Evolutionary conservation across 2,797 vertebrate species (phyloP), one percentile per base, ranked within the genome.

Genomic region (Chelonia mydas): DNA sequence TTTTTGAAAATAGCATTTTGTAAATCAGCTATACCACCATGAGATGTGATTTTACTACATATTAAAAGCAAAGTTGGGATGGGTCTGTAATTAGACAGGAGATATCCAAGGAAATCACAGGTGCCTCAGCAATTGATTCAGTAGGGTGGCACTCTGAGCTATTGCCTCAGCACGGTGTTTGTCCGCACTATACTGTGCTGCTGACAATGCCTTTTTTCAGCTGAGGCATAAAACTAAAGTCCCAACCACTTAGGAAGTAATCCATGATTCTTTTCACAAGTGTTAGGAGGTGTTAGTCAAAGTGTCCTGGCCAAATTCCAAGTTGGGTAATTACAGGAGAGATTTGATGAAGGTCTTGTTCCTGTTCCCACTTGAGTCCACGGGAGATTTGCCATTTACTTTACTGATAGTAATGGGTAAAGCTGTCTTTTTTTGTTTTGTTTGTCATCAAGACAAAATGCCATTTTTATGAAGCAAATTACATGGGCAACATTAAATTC

Each of bases 381-480:
- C 84, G 54, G 84, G 76, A 91, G 83, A 95, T 81, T 91, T 89
- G 83, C 3, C 92, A 91, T 93, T 96, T 96, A 55, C 90, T 95
- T 96, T 0, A 4, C 76, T 90, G 91, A 86, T 47, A 94, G 89
- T 3, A 9, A 95, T 94, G 89, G 94, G 89, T 96, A 90, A 95
- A 87, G 87, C 93, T 96, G 90, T 94, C 87, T 47, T 87, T 94
- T n/a, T 68, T 68, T 68, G 8, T 68, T 68, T n/a, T 72, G 33
- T 72, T 72, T 33, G 23, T n/a, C 81, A 90, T 45, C 90, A 3
- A 1, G 74, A 87, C 92, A 95, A 95, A 97, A 97, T 97, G 94
- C 93, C 94, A 97, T 88, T 86, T 96, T 96, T 95, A 82, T 97
- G 96, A 96, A 93, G 89, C 89, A 97, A 97, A 97, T 97, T 96